These are phyloP conservation scores for Saccostrea echinata DNA, from an alignment of 1,140 invertebrate genomes.

Conservation along the genomic window DNA sequence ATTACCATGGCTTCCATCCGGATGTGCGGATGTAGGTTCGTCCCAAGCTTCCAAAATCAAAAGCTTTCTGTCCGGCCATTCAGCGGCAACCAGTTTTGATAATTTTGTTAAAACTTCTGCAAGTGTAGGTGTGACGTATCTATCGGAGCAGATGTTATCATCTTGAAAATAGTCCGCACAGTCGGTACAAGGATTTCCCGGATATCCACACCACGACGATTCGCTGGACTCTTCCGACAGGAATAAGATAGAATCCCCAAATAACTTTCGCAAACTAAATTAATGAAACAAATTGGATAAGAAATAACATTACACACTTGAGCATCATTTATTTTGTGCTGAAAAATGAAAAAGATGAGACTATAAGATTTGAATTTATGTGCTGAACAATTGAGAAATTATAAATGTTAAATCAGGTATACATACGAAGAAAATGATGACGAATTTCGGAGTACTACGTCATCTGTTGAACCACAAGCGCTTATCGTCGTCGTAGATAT, in stretches of 20 bases:
- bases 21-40: conserved; percentile 54
- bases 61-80: conserved; percentile 57
- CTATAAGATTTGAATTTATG: too few relatives aligned
- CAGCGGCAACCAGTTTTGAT: conserved; percentile 46
- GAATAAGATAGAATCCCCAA: conserved; percentile 44
- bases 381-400: not conserved
- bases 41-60: conserved; percentile 56
- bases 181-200: not conserved
- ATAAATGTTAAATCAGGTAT: not conserved
- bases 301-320: not conserved
- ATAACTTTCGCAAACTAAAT: conserved; percentile 41
- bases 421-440: conserved; percentile 27
- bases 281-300: not conserved
- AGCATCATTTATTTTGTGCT: not conserved
- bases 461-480: not conserved
- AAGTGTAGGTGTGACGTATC: conserved; percentile 53
- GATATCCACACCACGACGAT: conserved; percentile 35
- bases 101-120: conserved; percentile 47
- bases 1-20: conserved; percentile 44
- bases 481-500: not conserved
- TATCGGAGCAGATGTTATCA: conserved; percentile 46
- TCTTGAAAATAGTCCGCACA: conserved; percentile 21
- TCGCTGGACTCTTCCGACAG: conserved; percentile 30
- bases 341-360: not conserved
- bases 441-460: not conserved